Conservation (phyloP, 2,797 vertebrate species). For the Champsocephalus gunnari region DNA sequence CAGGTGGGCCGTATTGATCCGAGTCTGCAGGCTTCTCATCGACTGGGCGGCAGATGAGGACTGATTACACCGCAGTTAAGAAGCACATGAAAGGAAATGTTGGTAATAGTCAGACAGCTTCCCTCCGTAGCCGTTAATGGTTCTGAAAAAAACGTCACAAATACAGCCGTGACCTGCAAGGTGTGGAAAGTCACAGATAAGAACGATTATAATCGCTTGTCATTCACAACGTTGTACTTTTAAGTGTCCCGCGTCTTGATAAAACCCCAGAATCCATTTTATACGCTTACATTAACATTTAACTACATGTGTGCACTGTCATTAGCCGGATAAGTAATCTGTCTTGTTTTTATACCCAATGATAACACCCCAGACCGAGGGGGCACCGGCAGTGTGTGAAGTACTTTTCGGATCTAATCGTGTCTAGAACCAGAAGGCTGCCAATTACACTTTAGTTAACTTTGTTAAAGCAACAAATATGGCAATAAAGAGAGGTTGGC, state of each 20-base stretch:
- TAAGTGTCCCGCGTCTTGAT: not conserved
- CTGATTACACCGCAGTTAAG: slow-evolving; percentile 61
- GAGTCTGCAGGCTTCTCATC: slow-evolving; percentile 48
- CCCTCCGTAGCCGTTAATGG: not conserved
- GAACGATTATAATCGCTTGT: not conserved
- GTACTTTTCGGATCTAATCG: not conserved
- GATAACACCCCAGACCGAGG: too few species aligned
- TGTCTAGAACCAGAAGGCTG: not conserved
- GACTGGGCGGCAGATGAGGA: slow-evolving; percentile 61
- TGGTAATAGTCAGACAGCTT: slow-evolving; percentile 8
- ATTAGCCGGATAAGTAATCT: not conserved
- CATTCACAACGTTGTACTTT: not conserved
- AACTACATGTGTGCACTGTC: not conserved
- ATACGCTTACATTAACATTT: not conserved
- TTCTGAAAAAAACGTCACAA: slow-evolving; percentile 7
- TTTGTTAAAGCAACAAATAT: not conserved
- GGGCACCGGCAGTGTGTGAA: not conserved
- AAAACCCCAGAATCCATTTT: not conserved
- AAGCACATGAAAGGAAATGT: slow-evolving; percentile 51
- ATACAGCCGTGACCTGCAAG: not conserved
- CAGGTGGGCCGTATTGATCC: slow-evolving; percentile 63
- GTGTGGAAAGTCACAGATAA: not conserved
- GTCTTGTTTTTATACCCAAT: too few species aligned
- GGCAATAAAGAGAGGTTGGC: not conserved
- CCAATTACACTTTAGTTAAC: not conserved